Conservation (phyloP, 2,888 invertebrate genomes). For the Chymomyza procnemis region DNA sequence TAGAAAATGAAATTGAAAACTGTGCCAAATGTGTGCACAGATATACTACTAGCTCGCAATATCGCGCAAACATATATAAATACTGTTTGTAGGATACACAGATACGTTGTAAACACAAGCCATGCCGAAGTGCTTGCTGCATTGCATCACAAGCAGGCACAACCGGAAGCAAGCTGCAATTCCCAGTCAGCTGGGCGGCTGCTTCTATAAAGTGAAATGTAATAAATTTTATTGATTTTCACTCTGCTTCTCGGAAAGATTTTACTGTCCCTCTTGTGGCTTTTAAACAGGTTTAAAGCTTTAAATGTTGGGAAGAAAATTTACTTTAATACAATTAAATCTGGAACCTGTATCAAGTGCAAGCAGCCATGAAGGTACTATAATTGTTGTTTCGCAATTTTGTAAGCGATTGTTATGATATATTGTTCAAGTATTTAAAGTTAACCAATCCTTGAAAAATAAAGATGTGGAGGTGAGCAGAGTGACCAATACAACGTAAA, state of each 20-base stretch:
- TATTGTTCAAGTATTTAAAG: no score
- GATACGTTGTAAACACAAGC: background rate
- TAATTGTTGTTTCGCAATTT: no score
- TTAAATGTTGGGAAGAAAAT: conserved; percentile 24
- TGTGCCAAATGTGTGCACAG: conserved; percentile 38
- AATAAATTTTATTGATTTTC: conserved; percentile 59
- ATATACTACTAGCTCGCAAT: conserved; percentile 20
- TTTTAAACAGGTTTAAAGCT: conserved; percentile 45
- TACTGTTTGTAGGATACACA: background rate
- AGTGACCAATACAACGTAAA: no score
- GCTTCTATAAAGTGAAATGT: conserved; percentile 39
- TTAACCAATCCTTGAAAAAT: no score
- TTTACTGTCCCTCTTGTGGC: conserved; percentile 18
- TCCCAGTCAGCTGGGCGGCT: background rate
- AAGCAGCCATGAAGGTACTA: background rate
- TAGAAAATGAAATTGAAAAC: conserved; percentile 58
- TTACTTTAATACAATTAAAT: background rate
- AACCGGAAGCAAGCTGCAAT: conserved; percentile 15
- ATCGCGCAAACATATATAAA: conserved; percentile 3
- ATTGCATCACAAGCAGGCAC: conserved; percentile 21
- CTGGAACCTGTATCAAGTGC: background rate
- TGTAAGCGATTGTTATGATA: no score
- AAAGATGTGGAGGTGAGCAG: no score
- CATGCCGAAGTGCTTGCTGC: background rate
- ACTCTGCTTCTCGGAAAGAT: conserved; percentile 28